These are phyloP conservation scores for Epinephelus lanceolatus DNA, from an alignment of 2,113 vertebrate genomes.

Conservation along the genomic window DNA sequence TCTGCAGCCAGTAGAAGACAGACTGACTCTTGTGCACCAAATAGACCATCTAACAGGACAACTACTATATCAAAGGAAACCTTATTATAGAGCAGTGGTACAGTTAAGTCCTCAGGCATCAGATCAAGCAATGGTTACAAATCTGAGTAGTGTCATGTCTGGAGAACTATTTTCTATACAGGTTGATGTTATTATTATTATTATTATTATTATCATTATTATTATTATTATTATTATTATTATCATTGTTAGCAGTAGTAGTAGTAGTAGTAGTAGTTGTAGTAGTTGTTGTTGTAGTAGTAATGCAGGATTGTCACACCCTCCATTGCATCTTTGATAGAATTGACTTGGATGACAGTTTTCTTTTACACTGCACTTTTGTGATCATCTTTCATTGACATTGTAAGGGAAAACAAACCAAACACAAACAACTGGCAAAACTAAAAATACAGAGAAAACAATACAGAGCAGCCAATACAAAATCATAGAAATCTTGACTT, in stretches of 20 bases:
- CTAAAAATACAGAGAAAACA: background rate
- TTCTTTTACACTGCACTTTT: background rate
- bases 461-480: background rate
- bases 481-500: background rate
- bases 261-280: no score
- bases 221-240: background rate
- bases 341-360: background rate
- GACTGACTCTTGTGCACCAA: slow-evolving; percentile 26
- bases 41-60: slow-evolving; percentile 5
- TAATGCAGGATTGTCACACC: background rate
- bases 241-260: background rate
- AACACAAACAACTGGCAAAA: background rate
- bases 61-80: slow-evolving; percentile 30
- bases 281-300: no score
- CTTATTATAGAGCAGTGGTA: slow-evolving; percentile 6
- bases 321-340: background rate
- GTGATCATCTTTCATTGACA: background rate
- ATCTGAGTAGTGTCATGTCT: background rate
- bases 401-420: background rate
- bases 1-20: slow-evolving; percentile 37
- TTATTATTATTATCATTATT: background rate
- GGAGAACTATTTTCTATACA: background rate
- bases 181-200: no score
- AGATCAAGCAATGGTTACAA: background rate
- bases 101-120: background rate